These are phyloP conservation scores for Cryptoprocta ferox DNA, from an alignment of 2,797 vertebrate genomes.

Conservation along the genomic window DNA sequence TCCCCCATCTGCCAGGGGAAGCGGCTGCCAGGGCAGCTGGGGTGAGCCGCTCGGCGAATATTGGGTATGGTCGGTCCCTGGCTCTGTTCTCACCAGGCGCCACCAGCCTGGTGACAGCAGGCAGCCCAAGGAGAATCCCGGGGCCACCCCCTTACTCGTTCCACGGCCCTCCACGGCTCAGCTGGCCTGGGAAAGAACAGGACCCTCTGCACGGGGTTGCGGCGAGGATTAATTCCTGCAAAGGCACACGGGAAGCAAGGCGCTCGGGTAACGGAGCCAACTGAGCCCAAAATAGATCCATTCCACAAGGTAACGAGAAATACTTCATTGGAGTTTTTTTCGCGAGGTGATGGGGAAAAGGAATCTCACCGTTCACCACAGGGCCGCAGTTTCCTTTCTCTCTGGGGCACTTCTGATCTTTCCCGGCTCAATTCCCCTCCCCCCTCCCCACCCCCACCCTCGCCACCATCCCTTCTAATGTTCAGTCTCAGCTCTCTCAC, in stretches of 20 bases:
- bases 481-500: neutral
- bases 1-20: neutral
- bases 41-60: neutral
- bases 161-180: neutral
- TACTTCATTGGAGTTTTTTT: neutral
- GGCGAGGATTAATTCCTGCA: neutral
- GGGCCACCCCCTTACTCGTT: neutral
- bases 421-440: neutral
- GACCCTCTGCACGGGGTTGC: neutral
- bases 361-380: neutral
- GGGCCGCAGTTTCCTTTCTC: neutral
- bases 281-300: neutral
- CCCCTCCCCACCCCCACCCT: neutral
- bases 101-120: neutral
- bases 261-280: rapidly evolving
- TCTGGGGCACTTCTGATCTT: neutral
- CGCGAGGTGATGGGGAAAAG: neutral
- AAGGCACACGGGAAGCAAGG: too few species aligned
- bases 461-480: neutral
- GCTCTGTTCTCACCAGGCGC: neutral
- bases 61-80: neutral
- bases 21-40: neutral
- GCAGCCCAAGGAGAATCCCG: neutral
- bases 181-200: neutral
- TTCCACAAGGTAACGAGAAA: neutral